Percentiles rank a stretch among this genome's conserved stretches.
These are phyloP conservation scores for Mastomys natalensis DNA, from an alignment of 2,113 vertebrate species.

Conservation along the genomic window DNA sequence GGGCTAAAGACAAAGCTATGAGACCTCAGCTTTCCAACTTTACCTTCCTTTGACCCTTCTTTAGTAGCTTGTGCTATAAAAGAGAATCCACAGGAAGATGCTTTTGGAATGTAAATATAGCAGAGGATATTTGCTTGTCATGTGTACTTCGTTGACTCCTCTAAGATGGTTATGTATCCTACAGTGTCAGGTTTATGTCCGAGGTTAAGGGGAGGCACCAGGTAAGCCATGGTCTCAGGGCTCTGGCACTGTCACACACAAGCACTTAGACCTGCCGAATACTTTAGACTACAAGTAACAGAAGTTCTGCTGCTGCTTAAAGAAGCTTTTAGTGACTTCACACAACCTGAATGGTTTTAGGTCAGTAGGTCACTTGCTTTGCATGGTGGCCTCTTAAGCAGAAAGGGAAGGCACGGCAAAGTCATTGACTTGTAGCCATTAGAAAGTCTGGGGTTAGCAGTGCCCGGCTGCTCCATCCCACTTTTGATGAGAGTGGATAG, in stretches of 20 bases:
- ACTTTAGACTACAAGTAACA: not conserved
- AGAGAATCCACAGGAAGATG: not conserved
- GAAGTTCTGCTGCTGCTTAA: not conserved
- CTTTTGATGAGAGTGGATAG: not conserved
- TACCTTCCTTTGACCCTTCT: not conserved
- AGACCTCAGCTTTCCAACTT: not conserved
- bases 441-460: not conserved
- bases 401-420: not conserved
- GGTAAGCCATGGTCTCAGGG: slow-evolving; percentile 2
- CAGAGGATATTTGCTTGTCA: not conserved
- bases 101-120: not conserved
- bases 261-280: not conserved
- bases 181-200: not conserved
- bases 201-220: not conserved
- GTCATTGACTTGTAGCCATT: not conserved
- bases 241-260: not conserved
- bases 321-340: not conserved
- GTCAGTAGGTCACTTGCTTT: not conserved
- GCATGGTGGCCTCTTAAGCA: not conserved
- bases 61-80: not conserved
- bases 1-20: not conserved
- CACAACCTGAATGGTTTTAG: not conserved
- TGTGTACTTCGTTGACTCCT: not conserved
- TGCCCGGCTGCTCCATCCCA: not conserved
- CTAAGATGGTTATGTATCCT: not conserved